Conservation (phyloP, 2,888 invertebrate species). For the Dynastes hyllus region DNA sequence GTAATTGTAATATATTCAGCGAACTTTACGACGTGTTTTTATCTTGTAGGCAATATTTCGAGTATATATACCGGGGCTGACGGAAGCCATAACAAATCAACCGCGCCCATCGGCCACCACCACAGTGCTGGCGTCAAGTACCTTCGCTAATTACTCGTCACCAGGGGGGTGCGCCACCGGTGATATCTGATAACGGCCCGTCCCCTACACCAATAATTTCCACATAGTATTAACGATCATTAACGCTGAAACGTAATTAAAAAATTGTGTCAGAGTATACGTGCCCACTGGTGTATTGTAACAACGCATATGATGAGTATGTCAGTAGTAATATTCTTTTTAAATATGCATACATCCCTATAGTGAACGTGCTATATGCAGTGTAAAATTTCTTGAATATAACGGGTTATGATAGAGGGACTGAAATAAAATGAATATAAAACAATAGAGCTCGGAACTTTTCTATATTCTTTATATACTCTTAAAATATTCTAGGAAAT, state of each 20-base stretch:
- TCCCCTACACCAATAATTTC: slow-evolving; percentile 54
- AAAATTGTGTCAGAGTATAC: slow-evolving; percentile 36
- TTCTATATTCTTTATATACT: too few relatives aligned
- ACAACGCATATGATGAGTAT: too few relatives aligned
- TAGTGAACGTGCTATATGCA: too few relatives aligned
- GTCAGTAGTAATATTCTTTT: too few relatives aligned
- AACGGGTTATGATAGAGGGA: too few relatives aligned
- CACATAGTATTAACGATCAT: slow-evolving; percentile 54
- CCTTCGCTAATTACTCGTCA: slow-evolving; percentile 63
- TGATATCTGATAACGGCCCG: slow-evolving; percentile 59
- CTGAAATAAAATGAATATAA: too few relatives aligned
- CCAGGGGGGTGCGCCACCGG: slow-evolving; percentile 58
- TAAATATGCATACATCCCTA: too few relatives aligned
- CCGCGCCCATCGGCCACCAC: slow-evolving; percentile 58
- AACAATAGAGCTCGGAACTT: too few relatives aligned
- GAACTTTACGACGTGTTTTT: slow-evolving; percentile 66
- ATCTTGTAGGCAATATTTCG: slow-evolving; percentile 65
- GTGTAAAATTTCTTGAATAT: too few relatives aligned
- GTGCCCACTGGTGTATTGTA: too few relatives aligned
- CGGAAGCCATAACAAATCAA: slow-evolving; percentile 63
- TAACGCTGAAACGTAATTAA: slow-evolving; percentile 49
- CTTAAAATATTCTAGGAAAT: too few relatives aligned
- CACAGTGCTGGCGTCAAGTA: slow-evolving; percentile 57
- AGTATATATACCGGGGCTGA: slow-evolving; percentile 56
- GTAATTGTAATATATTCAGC: slow-evolving; percentile 63